Percentiles rank a stretch among this genome's conserved stretches.
These are phyloP conservation scores for Diuraphis noxia DNA, from an alignment of 1,140 invertebrate genomes.

Conservation along the genomic window DNA sequence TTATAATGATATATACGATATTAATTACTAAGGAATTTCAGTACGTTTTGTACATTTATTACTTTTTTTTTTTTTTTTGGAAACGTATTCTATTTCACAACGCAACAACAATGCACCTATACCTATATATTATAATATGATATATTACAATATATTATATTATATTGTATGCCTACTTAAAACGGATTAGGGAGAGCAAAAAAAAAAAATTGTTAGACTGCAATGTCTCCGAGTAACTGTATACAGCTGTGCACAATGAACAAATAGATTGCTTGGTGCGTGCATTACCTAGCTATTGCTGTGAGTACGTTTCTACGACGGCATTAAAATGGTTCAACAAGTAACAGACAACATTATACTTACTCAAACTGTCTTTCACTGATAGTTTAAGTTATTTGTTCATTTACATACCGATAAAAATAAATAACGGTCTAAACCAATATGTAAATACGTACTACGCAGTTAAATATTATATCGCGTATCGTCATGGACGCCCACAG, in stretches of 20 bases:
- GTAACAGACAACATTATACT: no score
- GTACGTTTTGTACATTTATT: background rate
- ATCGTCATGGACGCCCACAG: no score
- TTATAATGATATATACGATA: background rate
- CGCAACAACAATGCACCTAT: no score
- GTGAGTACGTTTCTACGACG: background rate
- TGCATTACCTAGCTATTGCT: background rate
- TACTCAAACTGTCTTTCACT: no score
- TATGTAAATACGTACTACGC: no score
- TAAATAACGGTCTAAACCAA: no score
- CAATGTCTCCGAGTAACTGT: no score
- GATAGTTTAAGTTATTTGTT: no score
- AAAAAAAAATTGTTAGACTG: background rate
- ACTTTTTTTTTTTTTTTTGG: background rate
- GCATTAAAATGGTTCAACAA: background rate
- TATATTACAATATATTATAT: background rate
- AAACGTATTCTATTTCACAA: background rate
- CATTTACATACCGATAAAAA: no score
- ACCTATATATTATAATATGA: background rate
- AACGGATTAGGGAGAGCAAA: background rate
- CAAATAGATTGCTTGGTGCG: no score
- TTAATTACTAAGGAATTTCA: conserved; percentile 2
- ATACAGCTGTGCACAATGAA: background rate
- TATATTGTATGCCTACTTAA: background rate
- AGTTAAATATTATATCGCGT: no score